These are phyloP conservation scores for Triops longicaudatus DNA, from an alignment of 1,140 invertebrate species.

Conservation along the genomic window DNA sequence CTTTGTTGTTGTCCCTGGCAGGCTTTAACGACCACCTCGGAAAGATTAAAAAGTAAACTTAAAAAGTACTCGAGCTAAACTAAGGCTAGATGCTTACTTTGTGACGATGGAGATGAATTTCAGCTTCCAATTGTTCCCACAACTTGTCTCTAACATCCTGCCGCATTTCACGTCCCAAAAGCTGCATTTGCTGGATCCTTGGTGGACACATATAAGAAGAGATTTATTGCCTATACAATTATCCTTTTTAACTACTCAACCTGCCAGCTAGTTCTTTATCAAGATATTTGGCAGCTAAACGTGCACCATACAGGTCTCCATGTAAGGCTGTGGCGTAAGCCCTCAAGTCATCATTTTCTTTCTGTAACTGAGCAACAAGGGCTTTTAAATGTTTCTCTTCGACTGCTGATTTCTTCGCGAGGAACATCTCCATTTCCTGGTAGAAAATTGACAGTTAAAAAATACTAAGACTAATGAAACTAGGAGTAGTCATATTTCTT, in stretches of 20 bases:
- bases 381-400: constrained; percentile 44
- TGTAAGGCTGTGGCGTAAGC: constrained; percentile 47
- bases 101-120: constrained; percentile 74
- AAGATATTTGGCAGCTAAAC: constrained; percentile 72
- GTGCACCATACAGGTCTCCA: constrained; percentile 71
- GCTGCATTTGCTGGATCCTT: constrained; percentile 76
- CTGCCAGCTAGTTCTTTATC: constrained; percentile 76
- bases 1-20: constrained; percentile 37
- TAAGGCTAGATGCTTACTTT: constrained; percentile 62
- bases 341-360: constrained; percentile 50
- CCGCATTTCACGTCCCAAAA: constrained; percentile 67
- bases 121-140: constrained; percentile 76
- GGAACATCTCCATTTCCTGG: constrained; percentile 40
- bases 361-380: constrained; percentile 55
- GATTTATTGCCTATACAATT: not conserved
- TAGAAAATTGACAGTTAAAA: no score
- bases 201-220: constrained; percentile 18
- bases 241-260: constrained; percentile 35
- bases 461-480: not conserved
- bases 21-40: constrained; percentile 34
- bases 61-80: constrained; percentile 28
- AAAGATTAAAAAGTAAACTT: not conserved
- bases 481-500: not conserved
- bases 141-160: constrained; percentile 64
- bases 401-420: constrained; percentile 39